Conservation (phyloP, 2,888 invertebrate species). For the Mycalesis mineus region DNA sequence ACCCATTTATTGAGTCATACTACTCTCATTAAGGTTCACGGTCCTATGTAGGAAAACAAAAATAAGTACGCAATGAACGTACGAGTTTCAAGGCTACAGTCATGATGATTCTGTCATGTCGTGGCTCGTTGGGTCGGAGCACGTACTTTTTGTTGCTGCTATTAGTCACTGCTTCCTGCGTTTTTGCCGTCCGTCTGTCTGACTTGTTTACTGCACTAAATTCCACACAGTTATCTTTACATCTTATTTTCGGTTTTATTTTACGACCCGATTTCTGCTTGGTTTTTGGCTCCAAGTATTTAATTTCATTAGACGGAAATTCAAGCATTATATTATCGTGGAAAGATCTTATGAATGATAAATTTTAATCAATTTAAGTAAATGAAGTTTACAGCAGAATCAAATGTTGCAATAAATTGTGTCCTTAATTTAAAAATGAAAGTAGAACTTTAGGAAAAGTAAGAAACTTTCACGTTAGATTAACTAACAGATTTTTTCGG, state of each 20-base stretch:
- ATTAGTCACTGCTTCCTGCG: slow-evolving; percentile 9
- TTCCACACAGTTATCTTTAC: neutral
- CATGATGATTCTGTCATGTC: neutral
- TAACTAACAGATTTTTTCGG: too few relatives aligned
- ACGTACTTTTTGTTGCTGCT: neutral
- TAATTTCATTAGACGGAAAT: too few relatives aligned
- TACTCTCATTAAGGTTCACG: neutral
- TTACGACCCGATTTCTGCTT: neutral
- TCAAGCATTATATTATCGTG: too few relatives aligned
- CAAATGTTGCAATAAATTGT: too few relatives aligned
- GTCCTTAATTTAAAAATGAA: too few relatives aligned
- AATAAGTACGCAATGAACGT: neutral
- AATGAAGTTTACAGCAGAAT: too few relatives aligned
- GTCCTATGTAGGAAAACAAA: neutral
- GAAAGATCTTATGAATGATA: too few relatives aligned
- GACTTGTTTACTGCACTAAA: neutral
- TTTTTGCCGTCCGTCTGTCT: slow-evolving; percentile 10
- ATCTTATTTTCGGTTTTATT: neutral
- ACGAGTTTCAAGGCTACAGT: neutral
- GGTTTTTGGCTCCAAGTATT: neutral
- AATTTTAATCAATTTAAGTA: too few relatives aligned
- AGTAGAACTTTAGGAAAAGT: too few relatives aligned
- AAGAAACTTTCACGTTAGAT: too few relatives aligned
- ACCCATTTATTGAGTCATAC: neutral
- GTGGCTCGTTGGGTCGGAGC: slow-evolving; percentile 1